These are phyloP conservation scores for Nezara viridula DNA, from an alignment of 2,888 invertebrate species.

Conservation along the genomic window DNA sequence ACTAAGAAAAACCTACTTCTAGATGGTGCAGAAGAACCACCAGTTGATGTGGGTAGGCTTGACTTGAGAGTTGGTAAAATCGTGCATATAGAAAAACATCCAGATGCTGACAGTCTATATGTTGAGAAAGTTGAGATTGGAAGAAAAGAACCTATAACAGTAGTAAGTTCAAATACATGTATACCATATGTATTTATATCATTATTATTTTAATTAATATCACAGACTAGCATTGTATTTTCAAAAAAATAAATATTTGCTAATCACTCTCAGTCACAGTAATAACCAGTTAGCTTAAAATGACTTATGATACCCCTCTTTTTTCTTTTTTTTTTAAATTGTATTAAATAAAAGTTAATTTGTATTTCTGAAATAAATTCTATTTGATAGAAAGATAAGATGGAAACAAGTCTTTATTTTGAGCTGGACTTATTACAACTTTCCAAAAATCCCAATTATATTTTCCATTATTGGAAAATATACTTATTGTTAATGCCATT, in stretches of 20 bases:
- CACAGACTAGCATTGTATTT: not conserved
- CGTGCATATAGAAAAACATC: conserved; percentile 85
- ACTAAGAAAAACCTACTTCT: not conserved
- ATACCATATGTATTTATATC: no score
- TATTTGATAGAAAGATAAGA: not conserved
- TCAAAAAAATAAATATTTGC: not conserved
- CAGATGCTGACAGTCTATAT: conserved; percentile 92
- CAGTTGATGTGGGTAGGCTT: conserved; percentile 73
- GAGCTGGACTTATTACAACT: no score
- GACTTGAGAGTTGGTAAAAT: conserved; percentile 92
- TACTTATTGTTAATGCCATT: no score
- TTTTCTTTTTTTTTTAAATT: no score
- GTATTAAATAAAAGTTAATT: no score
- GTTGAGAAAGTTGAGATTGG: conserved; percentile 94
- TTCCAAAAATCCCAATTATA: no score
- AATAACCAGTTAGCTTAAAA: no score
- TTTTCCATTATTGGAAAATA: no score
- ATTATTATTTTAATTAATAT: not conserved
- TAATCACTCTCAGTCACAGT: not conserved
- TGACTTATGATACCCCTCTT: no score
- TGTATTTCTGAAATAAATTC: no score
- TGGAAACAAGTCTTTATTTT: no score
- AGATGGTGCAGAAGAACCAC: conserved; percentile 56
- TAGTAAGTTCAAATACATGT: no score
- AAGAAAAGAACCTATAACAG: conserved; percentile 78